Conservation (phyloP, 2,888 invertebrate species). For the Ceriagrion tenellum region DNA sequence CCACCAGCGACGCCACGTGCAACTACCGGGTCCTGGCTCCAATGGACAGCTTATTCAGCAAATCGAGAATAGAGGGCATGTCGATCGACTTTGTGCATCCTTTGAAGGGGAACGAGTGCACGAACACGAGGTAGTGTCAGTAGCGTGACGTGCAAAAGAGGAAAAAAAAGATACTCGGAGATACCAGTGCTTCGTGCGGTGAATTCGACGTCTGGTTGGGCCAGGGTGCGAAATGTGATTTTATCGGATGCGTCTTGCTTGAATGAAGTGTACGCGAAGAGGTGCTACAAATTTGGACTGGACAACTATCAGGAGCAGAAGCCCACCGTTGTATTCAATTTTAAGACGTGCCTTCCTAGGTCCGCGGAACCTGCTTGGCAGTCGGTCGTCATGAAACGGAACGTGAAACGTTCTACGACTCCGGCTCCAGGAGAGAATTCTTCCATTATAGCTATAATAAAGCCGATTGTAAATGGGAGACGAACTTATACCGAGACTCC, state of each 20-base stretch:
- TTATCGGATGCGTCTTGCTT: background rate
- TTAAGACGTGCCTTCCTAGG: too few species aligned
- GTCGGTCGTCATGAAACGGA: too few species aligned
- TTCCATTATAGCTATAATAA: too few species aligned
- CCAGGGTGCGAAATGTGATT: background rate
- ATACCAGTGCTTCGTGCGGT: background rate
- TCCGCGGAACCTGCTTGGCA: too few species aligned
- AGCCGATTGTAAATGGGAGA: too few species aligned
- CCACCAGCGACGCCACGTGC: background rate
- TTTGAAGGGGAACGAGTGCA: background rate
- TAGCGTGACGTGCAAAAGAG: background rate
- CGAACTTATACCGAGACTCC: too few species aligned
- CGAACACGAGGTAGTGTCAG: background rate
- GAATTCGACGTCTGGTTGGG: background rate
- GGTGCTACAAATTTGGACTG: background rate
- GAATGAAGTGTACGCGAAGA: background rate
- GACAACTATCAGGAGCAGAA: background rate
- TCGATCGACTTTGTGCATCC: background rate
- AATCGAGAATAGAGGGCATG: background rate
- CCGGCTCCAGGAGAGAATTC: too few species aligned
- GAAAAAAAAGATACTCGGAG: background rate
- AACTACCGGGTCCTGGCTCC: background rate
- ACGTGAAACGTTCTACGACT: too few species aligned
- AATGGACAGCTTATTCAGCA: background rate
- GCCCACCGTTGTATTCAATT: background rate